Conservation (phyloP, 64 coral and sea anemone species). For the Stichodactyla helianthus region DNA sequence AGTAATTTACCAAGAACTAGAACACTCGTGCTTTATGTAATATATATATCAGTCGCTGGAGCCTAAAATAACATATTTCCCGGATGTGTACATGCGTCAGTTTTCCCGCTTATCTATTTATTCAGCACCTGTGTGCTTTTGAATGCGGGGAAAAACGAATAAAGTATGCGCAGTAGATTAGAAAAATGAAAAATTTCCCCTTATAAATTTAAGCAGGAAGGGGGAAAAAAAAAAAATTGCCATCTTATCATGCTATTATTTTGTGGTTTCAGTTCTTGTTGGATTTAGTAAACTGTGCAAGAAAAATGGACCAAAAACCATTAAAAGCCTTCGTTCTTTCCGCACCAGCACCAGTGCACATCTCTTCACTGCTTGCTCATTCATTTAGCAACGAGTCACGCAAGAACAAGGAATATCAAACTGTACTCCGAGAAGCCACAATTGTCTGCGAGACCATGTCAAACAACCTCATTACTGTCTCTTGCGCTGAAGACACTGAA, state of each 20-base stretch:
- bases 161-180: no score
- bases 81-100: no score
- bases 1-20: no score
- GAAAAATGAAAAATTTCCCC: no score
- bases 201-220: no score
- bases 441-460: slow-evolving; percentile 77
- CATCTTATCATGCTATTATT: not conserved
- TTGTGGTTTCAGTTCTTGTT: slow-evolving; percentile 47
- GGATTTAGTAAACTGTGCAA: slow-evolving; percentile 81
- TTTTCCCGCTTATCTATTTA: no score
- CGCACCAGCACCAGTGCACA: slow-evolving; percentile 90
- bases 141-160: no score
- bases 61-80: no score
- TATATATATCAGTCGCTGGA: no score
- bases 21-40: no score
- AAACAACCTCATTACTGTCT: slow-evolving; percentile 76
- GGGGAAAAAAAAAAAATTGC: no score
- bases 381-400: slow-evolving; percentile 65
- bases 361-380: slow-evolving; percentile 65
- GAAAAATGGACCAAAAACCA: slow-evolving; percentile 46
- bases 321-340: slow-evolving; percentile 57
- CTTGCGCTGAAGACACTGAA: slow-evolving; percentile 70
- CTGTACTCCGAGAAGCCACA: slow-evolving; percentile 62
- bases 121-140: no score
- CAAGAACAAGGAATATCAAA: slow-evolving; percentile 70